A percentile compares a stretch with the other conserved stretches of the same genome.
These are phyloP conservation scores for Ophioninae sp. DNA, from an alignment of 2,888 invertebrate species.

Conservation along the genomic window DNA sequence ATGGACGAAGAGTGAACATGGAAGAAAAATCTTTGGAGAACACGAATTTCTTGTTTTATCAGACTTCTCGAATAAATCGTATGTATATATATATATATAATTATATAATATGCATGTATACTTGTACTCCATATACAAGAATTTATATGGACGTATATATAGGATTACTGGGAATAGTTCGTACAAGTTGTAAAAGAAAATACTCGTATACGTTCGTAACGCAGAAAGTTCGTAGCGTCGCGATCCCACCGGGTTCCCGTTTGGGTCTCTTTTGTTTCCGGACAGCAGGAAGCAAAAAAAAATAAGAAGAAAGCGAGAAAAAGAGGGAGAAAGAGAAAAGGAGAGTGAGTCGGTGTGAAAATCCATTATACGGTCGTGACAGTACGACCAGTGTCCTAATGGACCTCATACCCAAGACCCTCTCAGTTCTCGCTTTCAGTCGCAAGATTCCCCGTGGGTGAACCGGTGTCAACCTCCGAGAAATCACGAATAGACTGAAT, in stretches of 20 bases:
- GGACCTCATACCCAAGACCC: constrained; percentile 54
- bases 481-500: constrained; percentile 40
- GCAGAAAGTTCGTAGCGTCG: constrained; percentile 54
- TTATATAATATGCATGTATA: neutral
- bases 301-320: neutral
- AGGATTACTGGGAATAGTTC: constrained; percentile 4
- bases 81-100: neutral
- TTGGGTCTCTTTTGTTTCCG: constrained; percentile 60
- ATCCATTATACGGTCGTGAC: constrained; percentile 66
- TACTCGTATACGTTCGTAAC: constrained; percentile 40
- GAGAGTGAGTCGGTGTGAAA: constrained; percentile 53
- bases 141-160: neutral
- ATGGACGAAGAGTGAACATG: neutral
- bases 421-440: constrained; percentile 39
- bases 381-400: constrained; percentile 61
- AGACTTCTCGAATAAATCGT: constrained; percentile 1
- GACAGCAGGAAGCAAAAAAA: constrained; percentile 10
- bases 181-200: constrained; percentile 42
- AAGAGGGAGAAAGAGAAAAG: constrained; percentile 12
- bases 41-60: neutral
- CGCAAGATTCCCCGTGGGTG: constrained; percentile 38
- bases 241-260: constrained; percentile 40
- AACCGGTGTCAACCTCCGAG: constrained; percentile 37
- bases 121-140: constrained; percentile 7
- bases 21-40: constrained; percentile 7